phyloP scores from a whole-genome alignment of 2,113 vertebrate genomes.

The Rafetus swinhoei region DNA sequence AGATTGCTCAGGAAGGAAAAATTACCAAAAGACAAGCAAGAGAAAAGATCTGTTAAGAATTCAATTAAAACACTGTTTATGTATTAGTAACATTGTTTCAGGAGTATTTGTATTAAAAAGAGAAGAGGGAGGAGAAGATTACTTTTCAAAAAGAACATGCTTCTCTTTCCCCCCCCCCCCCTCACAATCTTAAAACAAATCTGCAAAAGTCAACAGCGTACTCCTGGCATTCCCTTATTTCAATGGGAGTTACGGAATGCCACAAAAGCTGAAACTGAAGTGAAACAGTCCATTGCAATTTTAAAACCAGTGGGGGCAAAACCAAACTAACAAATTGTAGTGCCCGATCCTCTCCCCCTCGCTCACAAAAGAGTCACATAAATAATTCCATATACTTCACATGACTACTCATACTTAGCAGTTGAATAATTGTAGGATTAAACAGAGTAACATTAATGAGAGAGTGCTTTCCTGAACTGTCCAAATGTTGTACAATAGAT shows the following conservation, averaged over 20 bases:
- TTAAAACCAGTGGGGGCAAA: not conserved
- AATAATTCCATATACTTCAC: not conserved
- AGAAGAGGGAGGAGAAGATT: not conserved
- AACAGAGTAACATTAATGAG: accelerated
- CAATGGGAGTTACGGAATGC: accelerated
- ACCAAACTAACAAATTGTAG: accelerated
- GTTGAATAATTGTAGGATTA: not conserved
- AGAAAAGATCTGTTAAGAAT: not conserved
- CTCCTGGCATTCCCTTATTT: accelerated
- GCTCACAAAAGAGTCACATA: not conserved
- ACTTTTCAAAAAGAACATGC: not conserved
- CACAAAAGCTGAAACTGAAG: accelerated
- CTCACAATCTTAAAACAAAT: not conserved
- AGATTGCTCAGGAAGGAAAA: accelerated
- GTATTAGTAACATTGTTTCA: not conserved
- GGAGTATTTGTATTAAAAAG: not conserved
- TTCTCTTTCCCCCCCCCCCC: too few relatives aligned
- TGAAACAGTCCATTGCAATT: not conserved
- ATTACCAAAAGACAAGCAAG: not conserved
- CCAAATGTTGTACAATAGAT: accelerated
- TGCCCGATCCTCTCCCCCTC: not conserved
- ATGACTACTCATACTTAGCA: not conserved
- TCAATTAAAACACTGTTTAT: not conserved
- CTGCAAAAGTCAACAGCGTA: too few relatives aligned
- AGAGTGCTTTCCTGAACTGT: not conserved